Evolutionary conservation across 2,113 vertebrate species (phyloP).

Genomic region (Meleagris gallopavo): DNA sequence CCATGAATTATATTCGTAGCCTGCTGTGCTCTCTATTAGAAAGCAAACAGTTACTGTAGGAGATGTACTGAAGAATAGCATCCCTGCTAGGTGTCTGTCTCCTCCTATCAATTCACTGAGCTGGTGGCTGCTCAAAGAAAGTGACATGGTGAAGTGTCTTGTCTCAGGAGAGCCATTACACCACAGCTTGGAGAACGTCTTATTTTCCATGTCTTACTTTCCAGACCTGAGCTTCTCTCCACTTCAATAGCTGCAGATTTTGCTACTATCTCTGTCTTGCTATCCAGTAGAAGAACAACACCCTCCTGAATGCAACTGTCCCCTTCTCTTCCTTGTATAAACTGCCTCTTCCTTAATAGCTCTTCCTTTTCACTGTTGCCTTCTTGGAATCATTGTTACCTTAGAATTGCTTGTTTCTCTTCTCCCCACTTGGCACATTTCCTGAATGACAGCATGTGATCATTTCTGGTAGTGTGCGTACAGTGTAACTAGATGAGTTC

Average conservation of each 20-base stretch:
- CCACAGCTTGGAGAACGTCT: not conserved
- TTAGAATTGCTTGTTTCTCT: not conserved
- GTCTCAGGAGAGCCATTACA: not conserved
- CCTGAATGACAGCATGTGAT: not conserved
- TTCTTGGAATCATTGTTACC: not conserved
- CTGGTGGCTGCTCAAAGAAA: not conserved
- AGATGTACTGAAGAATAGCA: not conserved
- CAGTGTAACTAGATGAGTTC: rapidly evolving
- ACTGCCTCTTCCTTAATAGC: too few relatives aligned
- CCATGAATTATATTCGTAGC: not conserved
- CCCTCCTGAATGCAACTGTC: not conserved
- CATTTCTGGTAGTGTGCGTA: not conserved
- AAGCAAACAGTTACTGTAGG: not conserved
- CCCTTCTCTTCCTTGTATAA: not conserved
- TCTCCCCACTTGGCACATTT: not conserved
- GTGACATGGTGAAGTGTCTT: not conserved
- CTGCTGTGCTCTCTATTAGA: not conserved
- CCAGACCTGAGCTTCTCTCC: not conserved
- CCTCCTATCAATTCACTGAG: not conserved
- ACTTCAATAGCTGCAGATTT: not conserved
- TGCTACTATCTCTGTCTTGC: not conserved
- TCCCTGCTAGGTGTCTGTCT: not conserved
- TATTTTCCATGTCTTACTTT: not conserved
- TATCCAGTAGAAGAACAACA: not conserved
- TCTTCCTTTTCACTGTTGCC: not conserved